Evolutionary conservation across 2,113 vertebrate genomes (phyloP).

Genomic region (Myotis lucifugus): DNA sequence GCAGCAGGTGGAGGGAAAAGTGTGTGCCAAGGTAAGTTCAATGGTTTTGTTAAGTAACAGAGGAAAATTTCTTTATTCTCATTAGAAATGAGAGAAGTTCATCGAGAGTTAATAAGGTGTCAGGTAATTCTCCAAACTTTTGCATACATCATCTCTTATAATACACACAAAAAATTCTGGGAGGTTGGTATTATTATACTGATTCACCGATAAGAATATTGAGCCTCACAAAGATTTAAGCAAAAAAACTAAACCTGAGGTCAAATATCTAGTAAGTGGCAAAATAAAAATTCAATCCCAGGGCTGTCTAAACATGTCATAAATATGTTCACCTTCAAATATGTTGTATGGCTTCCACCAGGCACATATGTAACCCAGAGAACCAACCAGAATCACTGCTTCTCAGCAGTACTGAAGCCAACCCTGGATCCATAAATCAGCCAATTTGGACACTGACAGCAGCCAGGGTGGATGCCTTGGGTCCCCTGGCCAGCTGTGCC

Average conservation of each 20-base stretch:
- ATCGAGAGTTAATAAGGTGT: not conserved
- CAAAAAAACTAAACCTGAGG: not conserved
- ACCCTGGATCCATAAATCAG: not conserved
- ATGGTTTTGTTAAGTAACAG: not conserved
- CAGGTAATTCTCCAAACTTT: not conserved
- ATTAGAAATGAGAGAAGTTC: not conserved
- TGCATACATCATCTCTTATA: not conserved
- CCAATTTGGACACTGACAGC: not conserved
- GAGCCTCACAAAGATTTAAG: not conserved
- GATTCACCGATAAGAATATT: not conserved
- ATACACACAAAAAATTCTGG: not conserved
- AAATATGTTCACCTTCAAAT: not conserved
- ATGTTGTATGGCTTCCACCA: not conserved
- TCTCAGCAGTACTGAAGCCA: not conserved
- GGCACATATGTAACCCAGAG: not conserved
- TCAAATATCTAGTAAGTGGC: slow-evolving; percentile 4
- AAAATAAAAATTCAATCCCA: slow-evolving; percentile 37
- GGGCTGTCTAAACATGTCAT: not conserved
- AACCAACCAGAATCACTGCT: not conserved
- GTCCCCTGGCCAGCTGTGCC: not conserved
- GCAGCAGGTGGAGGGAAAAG: not conserved
- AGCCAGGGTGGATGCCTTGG: not conserved
- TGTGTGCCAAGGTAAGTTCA: not conserved
- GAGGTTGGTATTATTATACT: not conserved
- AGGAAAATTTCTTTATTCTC: not conserved